Evolutionary conservation across 2,113 vertebrate genomes (phyloP).

Genomic region (Castor canadensis): DNA sequence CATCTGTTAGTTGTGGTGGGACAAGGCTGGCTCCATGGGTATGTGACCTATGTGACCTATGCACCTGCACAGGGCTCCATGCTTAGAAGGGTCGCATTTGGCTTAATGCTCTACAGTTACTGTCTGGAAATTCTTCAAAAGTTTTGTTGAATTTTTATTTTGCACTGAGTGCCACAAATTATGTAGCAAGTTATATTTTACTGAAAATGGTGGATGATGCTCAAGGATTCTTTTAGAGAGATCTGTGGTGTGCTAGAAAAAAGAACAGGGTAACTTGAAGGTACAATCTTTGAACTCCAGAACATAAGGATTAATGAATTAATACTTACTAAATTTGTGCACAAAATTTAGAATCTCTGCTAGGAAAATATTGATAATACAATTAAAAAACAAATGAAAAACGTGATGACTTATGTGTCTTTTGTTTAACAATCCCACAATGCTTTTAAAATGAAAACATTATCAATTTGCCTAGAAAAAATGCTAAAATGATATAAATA

Average conservation of each 20-base stretch:
- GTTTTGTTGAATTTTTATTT: conserved; percentile 31
- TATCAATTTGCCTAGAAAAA: neutral
- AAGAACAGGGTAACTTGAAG: neutral
- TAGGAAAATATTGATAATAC: neutral
- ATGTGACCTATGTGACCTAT: neutral
- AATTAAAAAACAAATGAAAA: neutral
- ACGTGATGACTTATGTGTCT: neutral
- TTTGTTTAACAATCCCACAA: neutral
- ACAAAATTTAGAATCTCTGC: neutral
- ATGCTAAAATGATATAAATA: neutral
- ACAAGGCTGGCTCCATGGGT: neutral
- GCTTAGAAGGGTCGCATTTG: neutral
- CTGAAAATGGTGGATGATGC: neutral
- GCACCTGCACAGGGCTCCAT: neutral
- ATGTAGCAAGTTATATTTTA: neutral
- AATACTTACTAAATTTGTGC: neutral
- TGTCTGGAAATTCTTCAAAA: neutral
- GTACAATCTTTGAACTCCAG: neutral
- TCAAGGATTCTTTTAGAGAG: neutral
- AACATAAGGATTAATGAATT: neutral
- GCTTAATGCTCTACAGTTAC: neutral
- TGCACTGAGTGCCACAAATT: neutral
- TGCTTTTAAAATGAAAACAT: neutral
- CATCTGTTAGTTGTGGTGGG: neutral
- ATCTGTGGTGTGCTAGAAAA: neutral